Percentiles rank a stretch among this genome's conserved stretches.
These are phyloP conservation scores for Dicyrtoma fusca DNA, from an alignment of 2,888 invertebrate genomes.

Conservation along the genomic window DNA sequence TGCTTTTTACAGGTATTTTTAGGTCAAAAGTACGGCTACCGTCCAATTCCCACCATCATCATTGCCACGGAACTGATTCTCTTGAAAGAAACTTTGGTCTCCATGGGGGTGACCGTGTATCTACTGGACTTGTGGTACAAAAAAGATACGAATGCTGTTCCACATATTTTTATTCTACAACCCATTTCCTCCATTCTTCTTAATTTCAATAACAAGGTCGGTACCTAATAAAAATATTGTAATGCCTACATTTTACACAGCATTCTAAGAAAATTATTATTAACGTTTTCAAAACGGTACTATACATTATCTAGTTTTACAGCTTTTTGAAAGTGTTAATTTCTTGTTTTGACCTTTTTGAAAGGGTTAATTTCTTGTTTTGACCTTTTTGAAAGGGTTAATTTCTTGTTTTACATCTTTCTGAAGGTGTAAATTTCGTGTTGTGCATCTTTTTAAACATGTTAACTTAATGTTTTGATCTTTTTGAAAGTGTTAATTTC, in stretches of 20 bases:
- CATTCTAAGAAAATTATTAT: too few relatives aligned
- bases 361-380: too few relatives aligned
- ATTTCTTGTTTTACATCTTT: too few relatives aligned
- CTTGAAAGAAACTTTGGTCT: slow-evolving; percentile 81
- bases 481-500: too few relatives aligned
- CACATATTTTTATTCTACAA: slow-evolving; percentile 90
- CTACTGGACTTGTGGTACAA: slow-evolving; percentile 93
- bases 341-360: too few relatives aligned
- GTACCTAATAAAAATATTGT: background rate
- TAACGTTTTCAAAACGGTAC: too few relatives aligned
- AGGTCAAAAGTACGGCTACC: slow-evolving; percentile 97
- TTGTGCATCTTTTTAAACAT: too few relatives aligned
- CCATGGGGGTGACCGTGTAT: slow-evolving; percentile 78
- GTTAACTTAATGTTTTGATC: too few relatives aligned
- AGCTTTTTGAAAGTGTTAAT: too few relatives aligned
- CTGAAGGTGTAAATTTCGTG: too few relatives aligned
- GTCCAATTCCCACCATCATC: slow-evolving; percentile 95
- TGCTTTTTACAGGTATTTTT: slow-evolving; percentile 77
- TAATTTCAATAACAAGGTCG: slow-evolving; percentile 94
- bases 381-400: too few relatives aligned
- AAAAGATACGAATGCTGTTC: slow-evolving; percentile 94
- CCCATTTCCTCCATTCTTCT: slow-evolving; percentile 96
- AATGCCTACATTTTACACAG: background rate
- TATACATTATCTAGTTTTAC: too few relatives aligned
- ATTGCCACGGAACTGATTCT: slow-evolving; percentile 86